Evolutionary conservation across 2,797 vertebrate species (phyloP), one percentile per base, ranked within the genome.

Genomic region (Poecilia wingei): DNA sequence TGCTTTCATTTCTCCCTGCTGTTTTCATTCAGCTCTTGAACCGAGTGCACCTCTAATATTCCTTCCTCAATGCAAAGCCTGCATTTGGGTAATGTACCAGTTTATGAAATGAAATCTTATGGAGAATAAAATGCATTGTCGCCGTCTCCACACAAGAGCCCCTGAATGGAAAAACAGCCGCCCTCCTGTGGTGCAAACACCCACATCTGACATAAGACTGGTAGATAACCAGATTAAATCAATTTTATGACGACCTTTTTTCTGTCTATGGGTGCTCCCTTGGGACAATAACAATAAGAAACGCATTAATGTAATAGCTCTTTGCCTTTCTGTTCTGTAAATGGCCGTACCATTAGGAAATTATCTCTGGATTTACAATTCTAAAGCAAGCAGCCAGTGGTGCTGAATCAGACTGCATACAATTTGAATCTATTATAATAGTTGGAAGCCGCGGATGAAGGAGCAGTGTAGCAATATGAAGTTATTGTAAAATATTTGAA

Each of bases 251-350:
- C 45, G 57, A 79, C 39, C 79, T 43, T 72, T 46, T 59, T 70
- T 78, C 36, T 76, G 36, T 41, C 55, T 72, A 8, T 57, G 59
- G 51, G 22, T 61, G 55, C 41, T 82, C 78, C 49, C 47, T 45
- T 55, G 78, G 86, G 90, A 91, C 83, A 87, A 75, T 66, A 87
- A 74, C 80, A 87, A 79, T 41, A 78, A 79, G 64, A 88, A 91
- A 86, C 81, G 72, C 88, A 94, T 94, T 92, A 91, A 55, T 28
- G 77, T 94, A 91, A 93, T 90, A 79, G 90, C 80, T 83, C 74
- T 79, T 41, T 84, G 64, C 80, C 75, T 90, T 74, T 78, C 77
- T 80, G 84, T 46, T 71, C 82, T 76, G 25, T 81, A 82, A 85
- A 77, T 79, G 46, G 77, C 80, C 66, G 74, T 79, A 66, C 72